Base-by-base conservation (phyloP, 2,888 invertebrate species). In the Heterodera filipjevi region DNA sequence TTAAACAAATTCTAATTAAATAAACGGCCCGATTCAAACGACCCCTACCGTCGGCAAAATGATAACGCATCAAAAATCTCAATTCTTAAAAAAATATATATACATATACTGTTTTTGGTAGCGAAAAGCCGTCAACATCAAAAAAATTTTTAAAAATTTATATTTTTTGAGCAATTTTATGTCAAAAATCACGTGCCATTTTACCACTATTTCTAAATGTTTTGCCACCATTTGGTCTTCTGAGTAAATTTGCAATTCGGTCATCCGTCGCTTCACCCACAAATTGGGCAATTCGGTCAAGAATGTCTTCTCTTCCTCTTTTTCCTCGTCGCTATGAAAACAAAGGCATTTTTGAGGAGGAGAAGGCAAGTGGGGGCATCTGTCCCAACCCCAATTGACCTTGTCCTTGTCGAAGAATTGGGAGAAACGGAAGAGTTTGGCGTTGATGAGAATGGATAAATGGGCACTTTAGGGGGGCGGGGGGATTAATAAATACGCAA, bases 201-300 rank as follows among this genome's bases (percentile, higher is more conserved):
- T n/a, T n/a, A n/a, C n/a, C n/a, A n/a, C n/a, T n/a, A n/a, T n/a
- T n/a, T n/a, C n/a, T n/a, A n/a, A n/a, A n/a, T n/a, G n/a, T n/a
- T n/a, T n/a, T n/a, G n/a, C n/a, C n/a, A n/a, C n/a, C n/a, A n/a
- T 44, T 44, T 44, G 44, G 16, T 66, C 27, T 33, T 66, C 14
- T 27, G 30, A 27, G 0, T 33, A 19, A 16, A 32, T 68, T 68
- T 8, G 33, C 33, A 16, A 59, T 59, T 59, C 27, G n/a, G 59
- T 59, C 27, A 59, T 59, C 27, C 22, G 0, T 22, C 27, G 8
- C 27, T 27, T 49, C 49, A 59, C 30, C 5, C 33, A 33, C 22
- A 68, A 68, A 68, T 68, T 68, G 32, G 68, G 35, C 68, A 68
- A 68, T 35, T 35, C 68, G 68, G 68, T 68, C 68, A 68, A 68